Conservation (phyloP, 2,113 vertebrate genomes). For the Perca fluviatilis region DNA sequence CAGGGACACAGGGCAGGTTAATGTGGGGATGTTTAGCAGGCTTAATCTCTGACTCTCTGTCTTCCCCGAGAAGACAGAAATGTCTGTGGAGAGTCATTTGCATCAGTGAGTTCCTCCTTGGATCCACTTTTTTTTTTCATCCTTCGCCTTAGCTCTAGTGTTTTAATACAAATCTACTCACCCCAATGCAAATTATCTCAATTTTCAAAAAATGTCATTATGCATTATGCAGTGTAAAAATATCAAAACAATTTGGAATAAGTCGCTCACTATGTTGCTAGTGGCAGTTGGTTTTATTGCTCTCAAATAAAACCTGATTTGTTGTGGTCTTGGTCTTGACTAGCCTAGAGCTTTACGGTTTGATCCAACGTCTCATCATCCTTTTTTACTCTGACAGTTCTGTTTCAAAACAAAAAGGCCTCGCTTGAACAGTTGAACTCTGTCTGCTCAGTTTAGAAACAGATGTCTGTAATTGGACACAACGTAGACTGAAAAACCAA, state of each 20-base stretch:
- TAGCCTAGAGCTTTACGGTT: slow-evolving; percentile 34
- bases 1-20: slow-evolving; percentile 16
- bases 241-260: slow-evolving; percentile 23
- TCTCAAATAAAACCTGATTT: slow-evolving; percentile 47
- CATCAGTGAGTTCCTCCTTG: not conserved
- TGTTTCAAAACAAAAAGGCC: slow-evolving; percentile 43
- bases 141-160: not conserved
- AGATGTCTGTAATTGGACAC: slow-evolving; percentile 58
- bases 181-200: not conserved
- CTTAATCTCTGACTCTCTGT: slow-evolving; percentile 1
- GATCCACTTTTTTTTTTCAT: not conserved
- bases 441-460: slow-evolving; percentile 32
- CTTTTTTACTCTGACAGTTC: slow-evolving; percentile 15
- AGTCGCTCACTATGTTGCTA: slow-evolving; percentile 15
- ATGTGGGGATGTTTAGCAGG: slow-evolving; percentile 34
- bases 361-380: slow-evolving; percentile 45
- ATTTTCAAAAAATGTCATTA: slow-evolving; percentile 16
- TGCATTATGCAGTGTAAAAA: slow-evolving; percentile 31
- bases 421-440: slow-evolving; percentile 29
- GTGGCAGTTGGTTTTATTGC: slow-evolving; percentile 42
- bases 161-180: slow-evolving; percentile 12
- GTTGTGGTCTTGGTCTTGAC: slow-evolving; percentile 29
- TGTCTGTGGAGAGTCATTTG: not conserved
- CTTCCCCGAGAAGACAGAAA: not conserved
- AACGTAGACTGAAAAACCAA: slow-evolving; percentile 37